phyloP scores from a whole-genome alignment of 2,797 vertebrate species.

The Eospalax fontanierii region DNA sequence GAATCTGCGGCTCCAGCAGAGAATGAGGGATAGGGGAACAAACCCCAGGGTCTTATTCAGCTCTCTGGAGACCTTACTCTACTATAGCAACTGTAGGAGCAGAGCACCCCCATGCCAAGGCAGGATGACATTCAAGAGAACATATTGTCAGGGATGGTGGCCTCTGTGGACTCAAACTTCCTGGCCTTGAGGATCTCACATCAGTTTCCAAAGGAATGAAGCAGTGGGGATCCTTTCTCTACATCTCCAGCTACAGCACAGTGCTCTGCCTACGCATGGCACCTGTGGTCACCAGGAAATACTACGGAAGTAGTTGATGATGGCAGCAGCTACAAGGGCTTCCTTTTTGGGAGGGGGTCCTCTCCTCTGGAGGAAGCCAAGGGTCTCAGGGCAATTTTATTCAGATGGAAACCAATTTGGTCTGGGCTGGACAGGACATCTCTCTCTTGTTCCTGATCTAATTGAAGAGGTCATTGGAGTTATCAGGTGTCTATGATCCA shows the following conservation, averaged over 20 bases:
- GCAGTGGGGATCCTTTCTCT: neutral
- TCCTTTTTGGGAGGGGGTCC: no score
- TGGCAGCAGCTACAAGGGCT: neutral
- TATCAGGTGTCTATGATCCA: neutral
- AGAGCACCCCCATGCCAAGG: neutral
- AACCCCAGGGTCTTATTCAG: neutral
- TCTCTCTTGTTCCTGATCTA: slow-evolving; percentile 1
- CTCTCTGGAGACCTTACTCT: neutral
- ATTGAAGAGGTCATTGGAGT: neutral
- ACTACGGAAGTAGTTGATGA: neutral
- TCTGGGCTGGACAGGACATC: neutral
- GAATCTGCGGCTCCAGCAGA: neutral
- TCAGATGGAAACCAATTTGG: slow-evolving; percentile 54
- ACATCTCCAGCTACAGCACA: neutral
- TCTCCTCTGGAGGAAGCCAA: neutral
- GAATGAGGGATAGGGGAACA: neutral
- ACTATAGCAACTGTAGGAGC: neutral
- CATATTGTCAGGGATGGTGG: neutral
- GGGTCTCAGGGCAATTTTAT: slow-evolving; percentile 77
- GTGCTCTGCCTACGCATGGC: neutral
- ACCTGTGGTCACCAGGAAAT: neutral
- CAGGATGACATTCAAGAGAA: neutral
- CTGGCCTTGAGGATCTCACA: neutral
- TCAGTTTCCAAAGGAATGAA: neutral
- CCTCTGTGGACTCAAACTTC: neutral